Evolutionary conservation across 2,888 invertebrate species (phyloP).

Genomic region (Hirtodrosophila alboralis): DNA sequence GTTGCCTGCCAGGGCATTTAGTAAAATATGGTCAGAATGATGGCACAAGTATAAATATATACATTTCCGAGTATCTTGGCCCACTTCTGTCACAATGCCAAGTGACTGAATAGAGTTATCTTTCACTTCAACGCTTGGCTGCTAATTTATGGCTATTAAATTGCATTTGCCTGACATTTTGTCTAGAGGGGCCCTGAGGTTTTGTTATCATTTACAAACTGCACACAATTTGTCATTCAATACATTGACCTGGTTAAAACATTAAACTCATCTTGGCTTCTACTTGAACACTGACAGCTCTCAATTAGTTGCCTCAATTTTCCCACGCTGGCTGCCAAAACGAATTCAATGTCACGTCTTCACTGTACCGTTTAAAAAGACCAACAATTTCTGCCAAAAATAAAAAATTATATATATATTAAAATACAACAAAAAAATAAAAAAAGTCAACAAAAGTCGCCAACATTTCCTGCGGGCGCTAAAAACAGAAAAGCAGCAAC

Average conservation of each 20-base stretch:
- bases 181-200: slow-evolving; percentile 9
- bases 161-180: slow-evolving; percentile 47
- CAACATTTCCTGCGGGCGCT: slow-evolving; percentile 53
- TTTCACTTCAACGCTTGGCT: slow-evolving; percentile 52
- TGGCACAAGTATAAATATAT: slow-evolving; percentile 8
- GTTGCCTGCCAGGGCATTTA: slow-evolving; percentile 26
- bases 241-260: slow-evolving; percentile 40
- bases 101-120: slow-evolving; percentile 10
- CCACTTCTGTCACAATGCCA: slow-evolving; percentile 32
- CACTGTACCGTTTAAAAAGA: slow-evolving; percentile 1
- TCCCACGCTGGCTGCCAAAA: slow-evolving; percentile 57
- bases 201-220: slow-evolving; percentile 14
- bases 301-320: slow-evolving; percentile 44
- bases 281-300: slow-evolving; percentile 17
- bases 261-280: too few relatives aligned
- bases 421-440: slow-evolving; percentile 1
- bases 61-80: slow-evolving; percentile 19
- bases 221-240: slow-evolving; percentile 51
- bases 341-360: slow-evolving; percentile 69
- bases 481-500: slow-evolving; percentile 40
- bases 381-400: neutral
- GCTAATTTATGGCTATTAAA: slow-evolving; percentile 66
- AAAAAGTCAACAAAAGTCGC: slow-evolving; percentile 6
- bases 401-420: slow-evolving; percentile 1
- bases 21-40: slow-evolving; percentile 9